A percentile compares a stretch with the other conserved stretches of the same genome.
Evolutionary conservation across 2,113 vertebrate species (phyloP).

Genomic region (Gambusia holbrooki): DNA sequence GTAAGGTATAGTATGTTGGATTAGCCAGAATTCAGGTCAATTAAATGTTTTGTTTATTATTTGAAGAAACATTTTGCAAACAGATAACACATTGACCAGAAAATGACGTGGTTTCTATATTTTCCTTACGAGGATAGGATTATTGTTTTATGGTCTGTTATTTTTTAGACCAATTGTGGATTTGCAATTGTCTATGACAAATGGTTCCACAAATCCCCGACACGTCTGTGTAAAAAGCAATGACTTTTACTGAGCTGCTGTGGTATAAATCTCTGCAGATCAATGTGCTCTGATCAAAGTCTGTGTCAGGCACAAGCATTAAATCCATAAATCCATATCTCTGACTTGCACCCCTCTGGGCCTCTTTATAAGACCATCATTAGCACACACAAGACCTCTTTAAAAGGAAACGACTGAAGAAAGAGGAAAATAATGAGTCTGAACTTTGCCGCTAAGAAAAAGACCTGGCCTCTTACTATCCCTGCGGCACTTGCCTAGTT

Average conservation of each 20-base stretch:
- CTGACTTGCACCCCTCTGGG: constrained; percentile 58
- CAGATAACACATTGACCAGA: too few species aligned
- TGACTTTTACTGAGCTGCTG: constrained; percentile 65
- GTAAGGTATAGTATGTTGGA: not conserved
- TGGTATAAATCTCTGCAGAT: constrained; percentile 78
- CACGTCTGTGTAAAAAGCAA: constrained; percentile 49
- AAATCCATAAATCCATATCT: constrained; percentile 78
- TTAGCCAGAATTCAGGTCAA: not conserved
- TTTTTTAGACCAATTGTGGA: constrained; percentile 47
- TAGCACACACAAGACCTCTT: constrained; percentile 71
- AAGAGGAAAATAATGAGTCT: constrained; percentile 73
- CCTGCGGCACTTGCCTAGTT: constrained; percentile 61
- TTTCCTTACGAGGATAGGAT: not conserved
- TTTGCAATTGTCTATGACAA: constrained; percentile 66
- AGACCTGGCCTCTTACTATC: constrained; percentile 44
- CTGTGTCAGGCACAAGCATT: constrained; percentile 66
- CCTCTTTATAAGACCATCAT: constrained; percentile 73
- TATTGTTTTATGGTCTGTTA: constrained; percentile 10
- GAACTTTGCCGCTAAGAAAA: constrained; percentile 67
- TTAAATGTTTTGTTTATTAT: not conserved
- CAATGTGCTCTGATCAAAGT: constrained; percentile 78
- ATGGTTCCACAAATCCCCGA: constrained; percentile 58
- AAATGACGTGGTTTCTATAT: not conserved
- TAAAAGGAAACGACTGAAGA: constrained; percentile 64
- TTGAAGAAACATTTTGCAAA: not conserved